Base-by-base conservation (phyloP, 1,140 invertebrate genomes). In the Drosophila serrata region DNA sequence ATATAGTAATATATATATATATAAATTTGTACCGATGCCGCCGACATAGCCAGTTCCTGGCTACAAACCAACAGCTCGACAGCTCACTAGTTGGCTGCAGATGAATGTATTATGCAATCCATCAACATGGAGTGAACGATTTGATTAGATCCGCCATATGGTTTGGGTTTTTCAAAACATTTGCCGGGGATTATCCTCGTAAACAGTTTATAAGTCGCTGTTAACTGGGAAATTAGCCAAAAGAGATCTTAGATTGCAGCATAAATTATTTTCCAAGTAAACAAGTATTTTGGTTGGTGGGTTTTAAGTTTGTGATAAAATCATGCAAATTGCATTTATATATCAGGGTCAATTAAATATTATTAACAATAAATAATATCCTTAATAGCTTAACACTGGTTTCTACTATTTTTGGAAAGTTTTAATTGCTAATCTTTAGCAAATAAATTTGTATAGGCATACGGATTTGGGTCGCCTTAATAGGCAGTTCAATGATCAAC, bases 71-170 rank as follows among this genome's bases (percentile, higher is more conserved):
- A 33, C 62, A 69, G 65, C n/a, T 67, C 27, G 27, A 46, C 48
- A 39, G 51, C 60, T 57, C 19, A 39, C 61, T 67, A 29, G 62
- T 40, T 67, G 61, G 65, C 61, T 55, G 46, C 62, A 67, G 65
- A 68, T 65, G 64, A 68, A 68, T 67, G 62, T 65, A 65, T 69
- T 69, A 69, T 69, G 65, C 51, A 69, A 69, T 69, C 65, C 37
- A 69, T 69, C 65, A 69, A 68, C 65, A 37, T 61, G 65, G 62
- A 24, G 27, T 15, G 61, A 68, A 42, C 46, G 29, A 65, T 69
- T 69, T 69, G 62, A 69, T 69, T 69, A 68, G 65, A 67, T 68
- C 42, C 62, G 49, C 65, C 65, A 69, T 69, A 69, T 69, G 65
- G 65, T 37, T 29, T 37, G 45, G n/a, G n/a, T 67, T 69, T 64